Percentiles rank a stretch among this genome's conserved stretches.
Conservation (phyloP, 2,797 vertebrate genomes). For the Typhlichthys subterraneus region DNA sequence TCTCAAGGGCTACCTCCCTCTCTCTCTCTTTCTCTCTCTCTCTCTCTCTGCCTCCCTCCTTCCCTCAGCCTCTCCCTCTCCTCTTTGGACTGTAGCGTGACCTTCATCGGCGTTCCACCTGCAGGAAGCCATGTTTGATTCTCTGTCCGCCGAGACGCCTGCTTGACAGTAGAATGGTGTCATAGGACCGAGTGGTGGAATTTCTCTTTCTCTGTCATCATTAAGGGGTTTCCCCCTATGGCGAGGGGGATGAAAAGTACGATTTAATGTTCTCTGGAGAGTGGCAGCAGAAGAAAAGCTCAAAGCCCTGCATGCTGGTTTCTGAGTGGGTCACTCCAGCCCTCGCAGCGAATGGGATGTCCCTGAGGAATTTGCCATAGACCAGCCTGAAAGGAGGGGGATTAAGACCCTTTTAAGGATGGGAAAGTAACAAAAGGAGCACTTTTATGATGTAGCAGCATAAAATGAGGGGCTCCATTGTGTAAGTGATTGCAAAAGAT, state of each 20-base stretch:
- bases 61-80: conserved; percentile 47
- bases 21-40: conserved; percentile 22
- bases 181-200: conserved; percentile 85
- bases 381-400: conserved; percentile 89
- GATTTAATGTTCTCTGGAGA: conserved; percentile 91
- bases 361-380: conserved; percentile 91
- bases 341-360: conserved; percentile 89
- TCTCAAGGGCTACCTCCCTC: conserved; percentile 65
- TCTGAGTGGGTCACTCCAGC: conserved; percentile 85
- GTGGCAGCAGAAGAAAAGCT: conserved; percentile 83
- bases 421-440: conserved; percentile 96
- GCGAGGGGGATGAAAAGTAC: conserved; percentile 88
- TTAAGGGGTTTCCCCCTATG: conserved; percentile 88
- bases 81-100: conserved; percentile 77
- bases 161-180: conserved; percentile 86
- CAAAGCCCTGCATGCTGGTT: conserved; percentile 85
- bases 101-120: conserved; percentile 86
- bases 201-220: conserved; percentile 90
- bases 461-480: conserved; percentile 95
- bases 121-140: conserved; percentile 91
- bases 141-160: conserved; percentile 79
- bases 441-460: conserved; percentile 98
- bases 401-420: conserved; percentile 93
- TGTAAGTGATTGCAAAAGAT: conserved; percentile 90
- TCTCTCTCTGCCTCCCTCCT: conserved; percentile 1